Evolutionary conservation across 2,888 invertebrate genomes (phyloP).

Genomic region (Metacarcinus magister): DNA sequence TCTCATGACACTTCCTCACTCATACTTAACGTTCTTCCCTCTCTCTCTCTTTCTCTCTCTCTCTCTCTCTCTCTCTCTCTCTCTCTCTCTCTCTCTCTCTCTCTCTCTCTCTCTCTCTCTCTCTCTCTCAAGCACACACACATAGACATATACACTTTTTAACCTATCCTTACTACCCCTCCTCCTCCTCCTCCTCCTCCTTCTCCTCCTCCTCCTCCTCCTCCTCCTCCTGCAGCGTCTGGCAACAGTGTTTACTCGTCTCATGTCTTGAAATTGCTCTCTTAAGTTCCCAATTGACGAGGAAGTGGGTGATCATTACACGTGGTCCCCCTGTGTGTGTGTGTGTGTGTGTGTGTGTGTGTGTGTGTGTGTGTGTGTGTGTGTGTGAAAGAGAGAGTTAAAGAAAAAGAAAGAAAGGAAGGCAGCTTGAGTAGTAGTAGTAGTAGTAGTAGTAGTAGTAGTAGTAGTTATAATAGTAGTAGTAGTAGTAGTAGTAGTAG

Average conservation of each 20-base stretch:
- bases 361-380: background rate
- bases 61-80: conserved; percentile 51
- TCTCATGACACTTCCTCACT: background rate
- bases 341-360: too few species aligned
- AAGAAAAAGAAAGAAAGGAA: background rate
- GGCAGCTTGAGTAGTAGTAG: background rate
- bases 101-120: too few species aligned
- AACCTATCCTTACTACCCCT: too few species aligned
- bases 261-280: background rate
- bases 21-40: background rate
- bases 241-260: too few species aligned
- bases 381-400: background rate
- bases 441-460: conserved; percentile 35
- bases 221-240: too few species aligned
- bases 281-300: background rate
- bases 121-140: too few species aligned
- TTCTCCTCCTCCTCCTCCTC: too few species aligned
- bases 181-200: too few species aligned
- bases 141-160: too few species aligned
- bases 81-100: too few species aligned
- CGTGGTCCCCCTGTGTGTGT: background rate
- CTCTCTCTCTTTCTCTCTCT: conserved; percentile 52
- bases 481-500: conserved; percentile 12
- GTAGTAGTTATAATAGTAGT: background rate
- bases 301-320: background rate